phyloP scores from a whole-genome alignment of 2,113 vertebrate genomes.

The Brachionichthys hirsutus region DNA sequence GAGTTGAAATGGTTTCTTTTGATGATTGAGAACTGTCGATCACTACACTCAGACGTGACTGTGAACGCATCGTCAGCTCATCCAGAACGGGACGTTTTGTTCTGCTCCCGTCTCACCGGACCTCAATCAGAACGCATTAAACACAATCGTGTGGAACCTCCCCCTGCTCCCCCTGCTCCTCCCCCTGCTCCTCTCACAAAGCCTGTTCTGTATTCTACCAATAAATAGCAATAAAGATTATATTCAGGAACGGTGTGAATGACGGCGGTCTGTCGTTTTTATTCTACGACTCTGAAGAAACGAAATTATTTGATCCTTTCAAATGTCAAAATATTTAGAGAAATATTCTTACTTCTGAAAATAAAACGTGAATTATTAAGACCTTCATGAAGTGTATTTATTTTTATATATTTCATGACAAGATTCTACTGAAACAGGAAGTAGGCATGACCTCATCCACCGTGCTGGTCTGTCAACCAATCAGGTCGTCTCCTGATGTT shows the following conservation, averaged over 20 bases:
- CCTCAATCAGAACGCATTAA: conserved; percentile 83
- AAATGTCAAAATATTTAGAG: too few species aligned
- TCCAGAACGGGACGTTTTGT: too few species aligned
- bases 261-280: too few species aligned
- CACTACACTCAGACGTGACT: conserved; percentile 96
- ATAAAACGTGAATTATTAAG: too few species aligned
- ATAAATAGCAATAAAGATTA: conserved; percentile 94
- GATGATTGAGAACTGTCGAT: conserved; percentile 82
- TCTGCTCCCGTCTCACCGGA: conserved; percentile 68
- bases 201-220: conserved; percentile 94
- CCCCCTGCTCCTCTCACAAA: conserved; percentile 78
- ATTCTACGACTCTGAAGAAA: too few species aligned
- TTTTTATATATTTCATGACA: too few species aligned
- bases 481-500: neutral
- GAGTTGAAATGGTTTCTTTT: conserved; percentile 80
- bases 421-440: too few species aligned
- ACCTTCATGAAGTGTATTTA: too few species aligned
- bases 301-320: too few species aligned
- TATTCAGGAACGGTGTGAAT: conserved; percentile 77
- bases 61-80: conserved; percentile 78
- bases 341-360: too few species aligned
- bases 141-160: conserved; percentile 72
- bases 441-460: too few species aligned
- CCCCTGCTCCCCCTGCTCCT: conserved; percentile 29
- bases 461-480: neutral